Evolutionary conservation across 2,113 vertebrate genomes (phyloP).

Genomic region (Hyperoodon ampullatus): DNA sequence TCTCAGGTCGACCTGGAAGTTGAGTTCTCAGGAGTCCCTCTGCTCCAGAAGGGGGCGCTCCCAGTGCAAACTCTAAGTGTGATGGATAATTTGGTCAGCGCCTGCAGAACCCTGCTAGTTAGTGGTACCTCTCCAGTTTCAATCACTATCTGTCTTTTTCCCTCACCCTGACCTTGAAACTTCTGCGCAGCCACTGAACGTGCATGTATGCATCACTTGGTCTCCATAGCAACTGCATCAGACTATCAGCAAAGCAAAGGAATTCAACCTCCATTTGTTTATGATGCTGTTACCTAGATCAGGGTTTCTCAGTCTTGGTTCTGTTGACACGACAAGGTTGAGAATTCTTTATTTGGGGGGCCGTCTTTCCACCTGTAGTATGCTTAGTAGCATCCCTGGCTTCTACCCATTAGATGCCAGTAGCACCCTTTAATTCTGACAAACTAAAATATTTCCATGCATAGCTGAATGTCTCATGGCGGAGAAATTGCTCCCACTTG

Average conservation of each 20-base stretch:
- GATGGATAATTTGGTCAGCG: slow-evolving; percentile 68
- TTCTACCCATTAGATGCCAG: neutral
- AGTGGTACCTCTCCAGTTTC: slow-evolving; percentile 41
- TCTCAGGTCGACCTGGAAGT: neutral
- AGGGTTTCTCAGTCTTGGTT: neutral
- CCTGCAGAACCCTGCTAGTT: slow-evolving; percentile 58
- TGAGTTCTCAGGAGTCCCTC: slow-evolving; percentile 4
- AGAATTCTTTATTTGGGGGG: accelerated
- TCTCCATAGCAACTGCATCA: slow-evolving; percentile 9
- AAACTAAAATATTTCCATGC: accelerated
- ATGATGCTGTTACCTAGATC: neutral
- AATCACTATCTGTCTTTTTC: slow-evolving; percentile 69
- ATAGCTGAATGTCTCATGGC: neutral
- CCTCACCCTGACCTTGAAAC: slow-evolving; percentile 75
- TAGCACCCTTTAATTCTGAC: neutral
- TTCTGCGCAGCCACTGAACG: slow-evolving; percentile 23
- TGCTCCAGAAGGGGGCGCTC: slow-evolving; percentile 28
- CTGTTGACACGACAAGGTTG: neutral
- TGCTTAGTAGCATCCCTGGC: accelerated
- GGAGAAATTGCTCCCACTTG: neutral
- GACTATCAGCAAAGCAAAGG: neutral
- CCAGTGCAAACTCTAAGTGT: slow-evolving; percentile 23
- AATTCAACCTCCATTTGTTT: neutral
- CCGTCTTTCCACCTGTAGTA: accelerated
- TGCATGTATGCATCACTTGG: neutral